These are phyloP conservation scores for Hyperopisus bebe DNA, from an alignment of 2,113 vertebrate genomes.

Conservation along the genomic window DNA sequence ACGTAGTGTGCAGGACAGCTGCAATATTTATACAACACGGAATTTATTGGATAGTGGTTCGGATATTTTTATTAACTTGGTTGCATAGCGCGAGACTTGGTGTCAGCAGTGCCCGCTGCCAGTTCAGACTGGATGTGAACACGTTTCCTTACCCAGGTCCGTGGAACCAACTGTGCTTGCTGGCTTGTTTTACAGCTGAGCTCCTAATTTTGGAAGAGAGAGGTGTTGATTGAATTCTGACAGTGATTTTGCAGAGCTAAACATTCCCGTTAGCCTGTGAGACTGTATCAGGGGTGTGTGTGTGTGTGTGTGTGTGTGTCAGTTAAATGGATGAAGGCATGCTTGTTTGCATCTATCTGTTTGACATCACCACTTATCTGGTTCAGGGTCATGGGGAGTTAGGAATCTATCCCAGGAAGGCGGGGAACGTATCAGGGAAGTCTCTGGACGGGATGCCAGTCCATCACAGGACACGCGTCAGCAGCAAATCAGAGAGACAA, in stretches of 20 bases:
- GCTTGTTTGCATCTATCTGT: background rate
- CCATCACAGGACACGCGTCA: background rate
- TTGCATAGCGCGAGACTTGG: background rate
- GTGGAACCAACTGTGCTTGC: background rate
- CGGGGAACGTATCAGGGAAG: background rate
- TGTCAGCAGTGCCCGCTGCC: background rate
- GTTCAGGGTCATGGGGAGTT: background rate
- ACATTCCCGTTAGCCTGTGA: background rate
- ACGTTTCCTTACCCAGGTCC: background rate
- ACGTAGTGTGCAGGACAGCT: background rate
- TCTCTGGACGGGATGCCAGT: background rate
- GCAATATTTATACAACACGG: conserved; percentile 1
- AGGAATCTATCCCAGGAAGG: background rate
- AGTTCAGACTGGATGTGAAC: background rate
- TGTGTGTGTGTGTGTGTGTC: background rate
- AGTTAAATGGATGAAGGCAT: background rate
- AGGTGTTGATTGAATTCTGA: conserved; percentile 8
- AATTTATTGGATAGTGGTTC: background rate
- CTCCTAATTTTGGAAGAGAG: background rate
- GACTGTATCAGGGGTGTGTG: background rate
- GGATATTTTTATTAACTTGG: conserved; percentile 3
- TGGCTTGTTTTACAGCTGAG: background rate
- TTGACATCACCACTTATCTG: background rate
- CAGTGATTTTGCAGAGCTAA: background rate
- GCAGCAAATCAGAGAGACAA: background rate